Evolutionary conservation across 2,113 vertebrate species (phyloP).

Genomic region (Dolichallabes microphthalmus): DNA sequence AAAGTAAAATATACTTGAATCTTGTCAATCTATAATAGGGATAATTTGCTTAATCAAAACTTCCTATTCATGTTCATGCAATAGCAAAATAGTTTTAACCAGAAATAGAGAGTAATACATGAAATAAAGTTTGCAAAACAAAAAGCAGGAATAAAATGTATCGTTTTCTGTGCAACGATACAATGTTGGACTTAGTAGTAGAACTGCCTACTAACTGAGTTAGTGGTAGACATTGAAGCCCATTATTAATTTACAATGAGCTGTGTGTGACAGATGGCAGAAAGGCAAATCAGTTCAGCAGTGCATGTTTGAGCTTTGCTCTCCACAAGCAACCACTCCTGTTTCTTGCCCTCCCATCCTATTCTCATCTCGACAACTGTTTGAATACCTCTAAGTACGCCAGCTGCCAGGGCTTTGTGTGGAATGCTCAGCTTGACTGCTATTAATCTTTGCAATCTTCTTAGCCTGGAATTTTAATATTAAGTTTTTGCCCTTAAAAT

Average conservation of each 20-base stretch:
- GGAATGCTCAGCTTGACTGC: conserved; percentile 30
- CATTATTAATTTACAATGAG: conserved; percentile 29
- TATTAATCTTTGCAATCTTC: conserved; percentile 1
- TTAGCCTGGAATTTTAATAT: background rate
- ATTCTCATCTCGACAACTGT: conserved; percentile 45
- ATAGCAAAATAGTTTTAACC: background rate
- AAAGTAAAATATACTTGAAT: background rate
- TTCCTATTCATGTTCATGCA: background rate
- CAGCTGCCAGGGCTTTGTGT: conserved; percentile 38
- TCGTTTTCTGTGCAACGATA: no score
- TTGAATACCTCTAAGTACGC: conserved; percentile 28
- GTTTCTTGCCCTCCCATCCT: conserved; percentile 10
- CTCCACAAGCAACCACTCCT: conserved; percentile 36
- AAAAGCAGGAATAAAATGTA: background rate
- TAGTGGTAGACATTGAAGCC: background rate
- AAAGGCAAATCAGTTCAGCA: conserved; percentile 19
- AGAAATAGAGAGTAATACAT: background rate
- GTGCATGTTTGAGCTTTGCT: conserved; percentile 41
- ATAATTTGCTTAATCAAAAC: background rate
- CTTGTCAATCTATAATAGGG: background rate
- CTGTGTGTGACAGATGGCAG: conserved; percentile 33
- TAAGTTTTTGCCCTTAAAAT: no score
- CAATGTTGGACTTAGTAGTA: background rate
- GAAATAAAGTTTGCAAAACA: background rate
- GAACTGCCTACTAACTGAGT: no score